phyloP scores from a whole-genome alignment of 2,888 invertebrate species.

The Polyploca ridens region DNA sequence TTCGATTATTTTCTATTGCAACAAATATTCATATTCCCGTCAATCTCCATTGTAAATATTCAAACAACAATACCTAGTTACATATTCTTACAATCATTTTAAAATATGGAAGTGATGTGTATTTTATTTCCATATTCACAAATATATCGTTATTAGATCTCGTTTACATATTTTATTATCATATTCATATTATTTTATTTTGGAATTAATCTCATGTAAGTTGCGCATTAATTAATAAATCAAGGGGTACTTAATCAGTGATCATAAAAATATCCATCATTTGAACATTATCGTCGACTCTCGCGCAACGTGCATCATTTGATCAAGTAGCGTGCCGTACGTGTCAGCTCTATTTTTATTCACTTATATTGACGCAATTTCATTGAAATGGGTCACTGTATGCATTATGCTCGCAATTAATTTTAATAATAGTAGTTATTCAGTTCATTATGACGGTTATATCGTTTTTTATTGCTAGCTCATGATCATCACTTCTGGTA shows the following conservation, averaged over 20 bases:
- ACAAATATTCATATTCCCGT: too few relatives aligned
- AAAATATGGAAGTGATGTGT: background rate
- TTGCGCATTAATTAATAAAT: background rate
- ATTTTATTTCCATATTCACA: background rate
- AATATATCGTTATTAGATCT: background rate
- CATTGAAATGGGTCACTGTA: conserved; percentile 35
- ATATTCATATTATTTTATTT: too few relatives aligned
- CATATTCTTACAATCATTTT: too few relatives aligned
- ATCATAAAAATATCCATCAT: background rate
- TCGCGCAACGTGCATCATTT: background rate
- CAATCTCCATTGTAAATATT: too few relatives aligned
- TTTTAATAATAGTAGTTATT: conserved; percentile 44
- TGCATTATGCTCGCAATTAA: conserved; percentile 41
- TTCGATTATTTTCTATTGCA: too few relatives aligned
- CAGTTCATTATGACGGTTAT: conserved; percentile 27
- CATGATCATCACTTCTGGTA: background rate
- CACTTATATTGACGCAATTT: conserved; percentile 34
- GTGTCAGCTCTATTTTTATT: conserved; percentile 39
- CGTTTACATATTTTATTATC: background rate
- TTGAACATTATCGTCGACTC: background rate
- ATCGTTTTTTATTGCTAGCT: conserved; percentile 17
- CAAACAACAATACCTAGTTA: too few relatives aligned
- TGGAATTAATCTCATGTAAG: too few relatives aligned
- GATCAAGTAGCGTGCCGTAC: conserved; percentile 2
- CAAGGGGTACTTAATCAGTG: background rate